Conservation (phyloP, 2,113 vertebrate species). For the Bujurquina vittata region DNA sequence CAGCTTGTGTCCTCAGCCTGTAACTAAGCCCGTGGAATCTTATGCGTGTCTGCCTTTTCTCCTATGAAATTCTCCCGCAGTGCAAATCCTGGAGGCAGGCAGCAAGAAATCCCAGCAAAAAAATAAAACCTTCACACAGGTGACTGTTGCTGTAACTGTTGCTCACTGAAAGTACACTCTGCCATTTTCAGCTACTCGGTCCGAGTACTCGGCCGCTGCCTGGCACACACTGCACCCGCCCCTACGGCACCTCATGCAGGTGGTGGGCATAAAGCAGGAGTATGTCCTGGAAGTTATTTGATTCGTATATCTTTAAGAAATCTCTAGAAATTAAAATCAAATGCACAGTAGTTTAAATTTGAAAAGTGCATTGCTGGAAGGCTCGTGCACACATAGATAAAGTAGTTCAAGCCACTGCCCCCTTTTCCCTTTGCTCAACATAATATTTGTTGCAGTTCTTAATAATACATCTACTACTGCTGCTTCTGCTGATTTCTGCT, state of each 20-base stretch:
- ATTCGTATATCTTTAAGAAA: not conserved
- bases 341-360: not conserved
- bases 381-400: not conserved
- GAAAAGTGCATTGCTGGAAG: not conserved
- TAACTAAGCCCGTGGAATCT: conserved; percentile 22
- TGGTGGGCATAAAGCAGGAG: too few relatives aligned
- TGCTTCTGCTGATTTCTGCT: not conserved
- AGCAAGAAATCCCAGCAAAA: conserved; percentile 25
- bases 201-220: too few relatives aligned
- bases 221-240: too few relatives aligned
- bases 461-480: not conserved
- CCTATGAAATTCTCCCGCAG: conserved; percentile 46
- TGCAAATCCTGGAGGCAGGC: conserved; percentile 26
- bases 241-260: too few relatives aligned
- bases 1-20: conserved; percentile 37
- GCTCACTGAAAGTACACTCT: conserved; percentile 16
- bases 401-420: not conserved
- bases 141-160: conserved; percentile 40
- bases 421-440: not conserved
- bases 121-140: conserved; percentile 14
- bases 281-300: not conserved
- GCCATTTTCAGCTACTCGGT: conserved; percentile 33
- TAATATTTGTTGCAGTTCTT: not conserved
- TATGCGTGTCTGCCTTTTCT: conserved; percentile 25
- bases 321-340: not conserved